Evolutionary conservation across 2,888 invertebrate genomes (phyloP).

Genomic region (Theretra japonica): DNA sequence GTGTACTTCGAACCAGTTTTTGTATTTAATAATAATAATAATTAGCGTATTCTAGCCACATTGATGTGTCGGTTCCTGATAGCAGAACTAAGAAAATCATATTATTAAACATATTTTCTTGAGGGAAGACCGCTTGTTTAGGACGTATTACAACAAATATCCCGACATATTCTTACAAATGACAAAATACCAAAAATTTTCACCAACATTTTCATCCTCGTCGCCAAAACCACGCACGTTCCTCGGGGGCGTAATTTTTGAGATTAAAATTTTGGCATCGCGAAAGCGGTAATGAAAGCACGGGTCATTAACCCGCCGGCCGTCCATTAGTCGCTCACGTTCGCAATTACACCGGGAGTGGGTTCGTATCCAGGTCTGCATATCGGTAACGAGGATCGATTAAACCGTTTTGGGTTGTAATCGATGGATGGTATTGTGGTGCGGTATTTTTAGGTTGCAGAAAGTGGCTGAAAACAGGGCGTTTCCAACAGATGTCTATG

Average conservation of each 20-base stretch:
- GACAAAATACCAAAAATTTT: background rate
- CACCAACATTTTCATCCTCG: background rate
- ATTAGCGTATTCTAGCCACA: too few species aligned
- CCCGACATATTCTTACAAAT: too few species aligned
- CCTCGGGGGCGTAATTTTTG: slow-evolving; percentile 29
- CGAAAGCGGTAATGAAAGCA: slow-evolving; percentile 68
- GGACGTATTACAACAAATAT: too few species aligned
- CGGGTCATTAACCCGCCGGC: slow-evolving; percentile 68
- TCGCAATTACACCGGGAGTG: slow-evolving; percentile 63
- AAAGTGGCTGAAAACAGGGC: too few species aligned
- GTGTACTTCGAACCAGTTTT: too few species aligned
- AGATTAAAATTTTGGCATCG: slow-evolving; percentile 72
- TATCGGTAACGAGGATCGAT: background rate
- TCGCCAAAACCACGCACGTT: background rate
- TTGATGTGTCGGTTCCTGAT: too few species aligned
- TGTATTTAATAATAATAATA: too few species aligned
- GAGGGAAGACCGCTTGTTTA: too few species aligned
- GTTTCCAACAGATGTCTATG: too few species aligned
- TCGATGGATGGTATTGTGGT: background rate
- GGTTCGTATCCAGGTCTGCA: background rate
- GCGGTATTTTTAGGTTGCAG: too few species aligned
- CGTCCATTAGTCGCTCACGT: slow-evolving; percentile 70
- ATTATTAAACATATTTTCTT: too few species aligned
- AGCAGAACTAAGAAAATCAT: too few species aligned
- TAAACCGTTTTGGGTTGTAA: background rate